Evolutionary conservation across 2,113 vertebrate species (phyloP), one percentile per base, ranked within the genome.

Genomic region (Xyliphius kryptos): DNA sequence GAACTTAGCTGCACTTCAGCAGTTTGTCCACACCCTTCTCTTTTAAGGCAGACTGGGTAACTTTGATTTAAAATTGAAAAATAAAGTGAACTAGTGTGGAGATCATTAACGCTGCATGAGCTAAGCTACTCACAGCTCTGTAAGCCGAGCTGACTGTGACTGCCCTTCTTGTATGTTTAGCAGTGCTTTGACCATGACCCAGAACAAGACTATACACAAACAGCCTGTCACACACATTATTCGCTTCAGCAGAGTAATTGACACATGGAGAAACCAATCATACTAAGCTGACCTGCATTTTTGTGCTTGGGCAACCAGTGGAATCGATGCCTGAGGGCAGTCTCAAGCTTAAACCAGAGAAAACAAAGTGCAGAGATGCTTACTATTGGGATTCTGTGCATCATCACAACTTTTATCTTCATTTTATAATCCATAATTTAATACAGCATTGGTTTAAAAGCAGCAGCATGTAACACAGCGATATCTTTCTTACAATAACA

Each of bases 161-260:
- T 76, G 76, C 80, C 68, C 43, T 32, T 46, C 43, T 46, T 51
- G 77, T 74, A 68, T 76, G 73, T 79, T 76, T 71, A 73, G 61
- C 72, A 74, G 58, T 14, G 69, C 73, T 74, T 68, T 74, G 68
- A 71, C 73, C 73, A 61, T 71, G 68, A 68, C 73, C 73, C 61
- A 66, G 73, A 74, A 71, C 68, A 71, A 66, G 61, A 68, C 69
- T 56, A 68, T 74, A 71, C 71, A 74, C 69, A 74, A 74, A 74
- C 73, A 14, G 46, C 65, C 73, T 71, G 73, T 74, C 73, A 74
- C 64, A 65, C 61, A 41, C 73, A 74, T 74, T 74, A 74, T 62
- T 71, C 66, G 66, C 73, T 71, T 53, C 69, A 68, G 53, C 56
- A 55, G 66, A 69, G 56, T 66, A 67, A 64, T 62, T 49, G 58